Base-by-base conservation (phyloP, 2,113 vertebrate genomes). In the Spizaetus ornatus region DNA sequence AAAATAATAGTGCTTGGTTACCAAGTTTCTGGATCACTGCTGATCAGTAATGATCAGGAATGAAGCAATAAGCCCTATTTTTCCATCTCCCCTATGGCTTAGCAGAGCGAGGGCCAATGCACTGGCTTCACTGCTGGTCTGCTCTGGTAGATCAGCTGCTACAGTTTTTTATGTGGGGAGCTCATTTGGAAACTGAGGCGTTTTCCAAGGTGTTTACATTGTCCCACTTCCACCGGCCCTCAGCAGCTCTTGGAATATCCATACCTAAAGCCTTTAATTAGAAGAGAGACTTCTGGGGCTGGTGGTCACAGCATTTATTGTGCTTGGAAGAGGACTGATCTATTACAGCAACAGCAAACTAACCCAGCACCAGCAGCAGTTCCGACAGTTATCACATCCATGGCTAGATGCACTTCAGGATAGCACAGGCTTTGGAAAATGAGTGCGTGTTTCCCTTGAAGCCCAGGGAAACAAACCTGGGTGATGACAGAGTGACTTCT, bases 181-280 rank as follows among this genome's bases (percentile, higher is more conserved):
- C 78, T 86, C 74, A 18, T 93, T 52, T 92, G 92, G 87, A 80
- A 91, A 17, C 34, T 3, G 47, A 91, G 95, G 89, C 89, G 6
- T 76, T 85, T 76, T 14, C 95, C 65, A 18, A 87, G 87, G 40
- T 76, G 73, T 96, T 96, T 94, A 86, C 92, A 56, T 96, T 97
- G 96, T 96, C 93, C 66, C 31, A 3, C 61, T 93, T 90, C 96
- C 96, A 95, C 81, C 13, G 7, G 69, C 34, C 55, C 92, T 63
- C 76, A 27, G 91, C 93, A 29, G 93, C 86, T 77, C 91, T 91
- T 94, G 93, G 93, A 96, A 87, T 92, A 72, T 87, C 89, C 70
- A 59, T 45, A 80, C 83, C 81, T 7, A 45, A 94, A 91, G 48
- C 91, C 89, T 87, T 85, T 91, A 65, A 96, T 91, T 85, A 89